Conservation (phyloP, 1,140 invertebrate species). For the Protaetia brevitarsis region DNA sequence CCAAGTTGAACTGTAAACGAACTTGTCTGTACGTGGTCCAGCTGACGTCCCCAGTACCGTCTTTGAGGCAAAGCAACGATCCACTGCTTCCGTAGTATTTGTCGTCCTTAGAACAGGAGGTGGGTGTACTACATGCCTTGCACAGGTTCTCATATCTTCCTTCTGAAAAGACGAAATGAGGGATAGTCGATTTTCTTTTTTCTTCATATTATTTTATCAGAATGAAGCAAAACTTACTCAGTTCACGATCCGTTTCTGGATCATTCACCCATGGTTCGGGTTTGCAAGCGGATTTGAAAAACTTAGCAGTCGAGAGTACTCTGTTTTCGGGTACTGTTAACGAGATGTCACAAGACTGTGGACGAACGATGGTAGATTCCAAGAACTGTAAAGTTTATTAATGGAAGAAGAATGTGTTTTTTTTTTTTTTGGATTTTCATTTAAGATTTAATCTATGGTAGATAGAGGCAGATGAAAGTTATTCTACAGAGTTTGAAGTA, state of each 20-base stretch:
- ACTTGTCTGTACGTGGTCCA: conserved; percentile 72
- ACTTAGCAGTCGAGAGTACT: conserved; percentile 63
- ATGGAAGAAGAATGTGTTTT: background rate
- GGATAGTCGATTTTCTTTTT: conserved; percentile 23
- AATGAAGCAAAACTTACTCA: conserved; percentile 60
- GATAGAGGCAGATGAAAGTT: too few relatives aligned
- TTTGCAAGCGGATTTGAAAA: conserved; percentile 73
- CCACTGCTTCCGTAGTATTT: conserved; percentile 78
- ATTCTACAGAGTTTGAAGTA: too few relatives aligned
- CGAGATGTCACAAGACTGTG: conserved; percentile 60
- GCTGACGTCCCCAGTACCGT: conserved; percentile 72
- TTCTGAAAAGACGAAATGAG: conserved; percentile 52
- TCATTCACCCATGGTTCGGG: conserved; percentile 78
- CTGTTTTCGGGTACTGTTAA: conserved; percentile 70
- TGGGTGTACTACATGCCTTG: conserved; percentile 61
- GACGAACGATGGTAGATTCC: conserved; percentile 62
- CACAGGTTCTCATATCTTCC: conserved; percentile 68
- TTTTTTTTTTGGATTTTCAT: background rate
- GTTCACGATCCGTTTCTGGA: conserved; percentile 56
- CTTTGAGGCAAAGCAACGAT: conserved; percentile 72
- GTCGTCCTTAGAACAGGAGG: conserved; percentile 64
- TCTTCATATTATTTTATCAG: background rate
- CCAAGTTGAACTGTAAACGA: conserved; percentile 62
- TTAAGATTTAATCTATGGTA: too few relatives aligned
- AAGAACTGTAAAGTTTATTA: conserved; percentile 60